Percentiles rank a stretch among this genome's conserved stretches.
These are phyloP conservation scores for Diprion similis DNA, from an alignment of 1,140 invertebrate genomes.

Conservation along the genomic window DNA sequence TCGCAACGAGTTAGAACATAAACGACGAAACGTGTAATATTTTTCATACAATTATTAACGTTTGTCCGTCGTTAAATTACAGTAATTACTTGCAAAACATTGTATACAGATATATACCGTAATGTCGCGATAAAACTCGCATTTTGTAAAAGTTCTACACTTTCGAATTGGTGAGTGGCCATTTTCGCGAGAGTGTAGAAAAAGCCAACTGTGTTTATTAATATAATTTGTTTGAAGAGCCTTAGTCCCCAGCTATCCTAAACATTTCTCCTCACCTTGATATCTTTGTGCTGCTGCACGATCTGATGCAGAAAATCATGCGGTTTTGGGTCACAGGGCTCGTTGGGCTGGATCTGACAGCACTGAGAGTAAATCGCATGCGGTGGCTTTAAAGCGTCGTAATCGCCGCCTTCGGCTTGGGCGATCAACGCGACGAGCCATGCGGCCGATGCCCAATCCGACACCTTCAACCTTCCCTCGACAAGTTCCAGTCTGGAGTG, in stretches of 20 bases:
- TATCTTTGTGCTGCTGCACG: conserved; percentile 68
- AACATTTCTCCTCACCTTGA: conserved; percentile 54
- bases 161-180: too few relatives aligned
- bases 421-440: conserved; percentile 78
- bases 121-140: too few relatives aligned
- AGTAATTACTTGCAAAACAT: too few relatives aligned
- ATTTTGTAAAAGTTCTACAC: too few relatives aligned
- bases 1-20: not conserved
- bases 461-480: conserved; percentile 72
- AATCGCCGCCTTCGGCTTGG: conserved; percentile 76
- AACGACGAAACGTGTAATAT: too few relatives aligned
- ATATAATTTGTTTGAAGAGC: too few relatives aligned
- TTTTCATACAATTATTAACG: too few relatives aligned
- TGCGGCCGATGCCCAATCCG: conserved; percentile 73
- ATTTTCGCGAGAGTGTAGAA: too few relatives aligned
- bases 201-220: too few relatives aligned
- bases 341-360: conserved; percentile 63
- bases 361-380: conserved; percentile 69
- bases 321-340: conserved; percentile 66
- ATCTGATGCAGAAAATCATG: conserved; percentile 69
- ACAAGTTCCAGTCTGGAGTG: conserved; percentile 78
- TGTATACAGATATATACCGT: too few relatives aligned
- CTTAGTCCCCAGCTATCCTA: not conserved
- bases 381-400: conserved; percentile 66
- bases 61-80: too few relatives aligned